A percentile compares a stretch with the other conserved stretches of the same genome.
Conservation (phyloP, 2,888 invertebrate genomes). For the Thera obeliscata region DNA sequence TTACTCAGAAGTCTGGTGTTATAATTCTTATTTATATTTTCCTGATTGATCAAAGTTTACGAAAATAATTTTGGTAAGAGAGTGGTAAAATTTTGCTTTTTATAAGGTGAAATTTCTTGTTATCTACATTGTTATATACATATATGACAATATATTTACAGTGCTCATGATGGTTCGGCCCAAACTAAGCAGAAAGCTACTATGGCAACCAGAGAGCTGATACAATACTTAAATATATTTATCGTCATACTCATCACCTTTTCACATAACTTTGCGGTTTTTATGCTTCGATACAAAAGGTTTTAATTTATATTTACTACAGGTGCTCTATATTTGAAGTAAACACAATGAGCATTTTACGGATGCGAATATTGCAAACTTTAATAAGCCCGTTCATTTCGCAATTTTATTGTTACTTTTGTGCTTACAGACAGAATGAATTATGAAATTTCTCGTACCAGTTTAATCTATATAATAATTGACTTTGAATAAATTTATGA, state of each 20-base stretch:
- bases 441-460: neutral
- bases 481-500: neutral
- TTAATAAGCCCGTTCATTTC: conserved; percentile 2
- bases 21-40: neutral
- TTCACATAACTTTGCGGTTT: too few species aligned
- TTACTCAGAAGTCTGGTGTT: neutral
- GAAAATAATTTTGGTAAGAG: neutral
- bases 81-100: too few species aligned
- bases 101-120: too few species aligned
- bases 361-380: neutral
- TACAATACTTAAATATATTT: too few species aligned
- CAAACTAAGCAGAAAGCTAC: too few species aligned
- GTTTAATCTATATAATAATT: neutral
- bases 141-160: too few species aligned
- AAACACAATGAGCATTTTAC: conserved; percentile 1
- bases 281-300: too few species aligned
- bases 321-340: neutral
- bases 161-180: too few species aligned
- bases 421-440: neutral
- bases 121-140: too few species aligned
- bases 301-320: neutral
- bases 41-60: neutral
- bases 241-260: too few species aligned
- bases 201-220: too few species aligned
- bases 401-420: neutral